These are phyloP conservation scores for Oxycera nigricornis DNA, from an alignment of 2,888 invertebrate species.

Conservation along the genomic window DNA sequence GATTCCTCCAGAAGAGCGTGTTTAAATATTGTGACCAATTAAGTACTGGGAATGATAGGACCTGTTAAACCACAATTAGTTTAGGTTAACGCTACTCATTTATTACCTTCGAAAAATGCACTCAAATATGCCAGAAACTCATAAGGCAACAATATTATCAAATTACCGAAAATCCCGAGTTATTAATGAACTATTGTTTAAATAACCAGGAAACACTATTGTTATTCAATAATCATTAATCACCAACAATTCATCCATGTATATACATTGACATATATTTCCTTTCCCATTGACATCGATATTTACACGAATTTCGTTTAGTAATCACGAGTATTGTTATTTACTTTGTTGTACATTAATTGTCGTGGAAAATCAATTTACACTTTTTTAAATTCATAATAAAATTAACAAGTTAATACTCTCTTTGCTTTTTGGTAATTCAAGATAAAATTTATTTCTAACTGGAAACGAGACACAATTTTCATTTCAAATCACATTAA, in stretches of 20 bases:
- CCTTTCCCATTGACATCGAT: constrained; percentile 17
- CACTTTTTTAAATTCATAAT: neutral
- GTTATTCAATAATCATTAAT: neutral
- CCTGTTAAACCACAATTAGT: no score
- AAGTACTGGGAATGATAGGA: no score
- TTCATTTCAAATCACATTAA: constrained; percentile 12
- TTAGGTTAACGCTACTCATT: no score
- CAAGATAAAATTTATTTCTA: neutral
- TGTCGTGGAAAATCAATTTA: neutral
- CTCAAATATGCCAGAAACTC: no score
- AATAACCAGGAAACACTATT: neutral
- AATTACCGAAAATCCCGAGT: no score
- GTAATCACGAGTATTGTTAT: neutral
- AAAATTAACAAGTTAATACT: constrained; percentile 8
- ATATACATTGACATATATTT: neutral
- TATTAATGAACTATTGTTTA: no score
- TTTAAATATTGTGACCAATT: no score
- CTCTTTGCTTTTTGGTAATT: neutral
- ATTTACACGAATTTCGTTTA: constrained; percentile 15
- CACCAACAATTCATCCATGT: neutral
- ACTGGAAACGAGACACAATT: neutral
- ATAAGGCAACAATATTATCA: no score
- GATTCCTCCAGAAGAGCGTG: no score
- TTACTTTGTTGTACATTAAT: neutral
- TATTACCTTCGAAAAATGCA: no score